Evolutionary conservation across 1,140 invertebrate genomes (phyloP), one percentile per base, ranked within the genome.

Genomic region (Heliothis subflexa): DNA sequence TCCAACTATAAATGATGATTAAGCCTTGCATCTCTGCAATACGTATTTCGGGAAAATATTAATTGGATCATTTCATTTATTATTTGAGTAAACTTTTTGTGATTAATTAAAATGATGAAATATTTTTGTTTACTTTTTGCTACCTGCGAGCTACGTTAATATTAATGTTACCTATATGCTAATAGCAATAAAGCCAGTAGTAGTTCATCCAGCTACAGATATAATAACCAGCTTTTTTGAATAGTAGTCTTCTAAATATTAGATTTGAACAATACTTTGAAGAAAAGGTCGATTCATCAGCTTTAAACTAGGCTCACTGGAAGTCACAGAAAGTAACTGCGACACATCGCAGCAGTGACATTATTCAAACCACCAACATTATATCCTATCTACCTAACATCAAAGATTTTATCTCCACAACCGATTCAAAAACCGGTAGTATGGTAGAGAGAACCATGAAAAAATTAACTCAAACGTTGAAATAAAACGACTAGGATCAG

Each of bases 401-500:
- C 28, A 61, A 61, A 62, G 40, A 40, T n/a, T 10, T 45, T n/a
- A 45, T 11, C n/a, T 10, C 61, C 14, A 47, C 18, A 3, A 62
- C 28, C 28, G 14, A n/a, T 62, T n/a, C n/a, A 64, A 64, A 12
- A 66, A 5, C 62, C 66, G 47, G 47, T 70, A 50, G 18, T 55
- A 71, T 55, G 28, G 25, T 55, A 71, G 28, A 61, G 13, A 40
- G 2, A 28, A 25, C 13, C 54, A 74, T 28, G 55, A 62, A 64
- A 75, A 61, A 62, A 52, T 25, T 64, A 52, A 16, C 47, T 49
- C 33, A 59, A 66, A 78, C 16, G 28, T 73, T 78, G 55, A 71
- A 74, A 82, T 52, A 79, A 82, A 84, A 79, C 64, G 49, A 71
- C 40, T 52, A 71, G 59, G 62, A 70, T 47, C 71, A 80, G 79